These are phyloP conservation scores for Drosophila demipolita DNA, from an alignment of 2,888 invertebrate genomes.

Conservation along the genomic window DNA sequence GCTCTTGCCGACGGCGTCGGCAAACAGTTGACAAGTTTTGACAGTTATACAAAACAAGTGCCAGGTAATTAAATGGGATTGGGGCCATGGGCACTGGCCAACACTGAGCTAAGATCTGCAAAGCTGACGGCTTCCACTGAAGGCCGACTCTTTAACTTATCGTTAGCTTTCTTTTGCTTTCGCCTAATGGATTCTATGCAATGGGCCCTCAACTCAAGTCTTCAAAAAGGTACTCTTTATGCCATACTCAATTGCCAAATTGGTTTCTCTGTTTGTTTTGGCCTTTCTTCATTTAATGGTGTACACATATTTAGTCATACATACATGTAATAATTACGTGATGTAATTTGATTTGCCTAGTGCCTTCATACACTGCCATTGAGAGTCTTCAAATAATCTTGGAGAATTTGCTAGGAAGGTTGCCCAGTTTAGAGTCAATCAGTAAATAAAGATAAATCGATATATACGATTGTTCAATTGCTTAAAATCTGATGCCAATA, in stretches of 20 bases:
- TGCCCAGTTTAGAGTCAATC: background rate
- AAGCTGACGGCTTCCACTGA: conserved; percentile 9
- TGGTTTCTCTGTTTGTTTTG: conserved; percentile 44
- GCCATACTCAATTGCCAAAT: conserved; percentile 65
- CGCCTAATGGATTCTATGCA: conserved; percentile 76
- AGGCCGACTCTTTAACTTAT: conserved; percentile 20
- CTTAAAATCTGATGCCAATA: background rate
- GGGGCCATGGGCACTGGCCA: conserved; percentile 68
- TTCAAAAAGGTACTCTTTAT: conserved; percentile 30
- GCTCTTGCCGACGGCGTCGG: conserved; percentile 35
- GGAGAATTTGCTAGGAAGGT: conserved; percentile 6
- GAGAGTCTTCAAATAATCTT: conserved; percentile 1
- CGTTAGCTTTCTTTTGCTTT: conserved; percentile 59
- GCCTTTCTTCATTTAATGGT: conserved; percentile 14
- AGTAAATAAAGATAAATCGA: background rate
- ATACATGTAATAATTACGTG: conserved; percentile 52
- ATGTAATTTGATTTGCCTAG: conserved; percentile 47
- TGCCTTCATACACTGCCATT: conserved; percentile 18
- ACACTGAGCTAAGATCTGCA: conserved; percentile 14
- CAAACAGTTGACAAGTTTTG: conserved; percentile 73
- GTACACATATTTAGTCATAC: conserved; percentile 41
- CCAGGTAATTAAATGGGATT: conserved; percentile 64
- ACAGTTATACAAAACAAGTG: conserved; percentile 63
- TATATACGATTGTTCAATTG: background rate
- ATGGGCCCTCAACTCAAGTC: conserved; percentile 36